Evolutionary conservation across 23 tunicate genomes (phyloP).

Genomic region (Trididemnum clinides): DNA sequence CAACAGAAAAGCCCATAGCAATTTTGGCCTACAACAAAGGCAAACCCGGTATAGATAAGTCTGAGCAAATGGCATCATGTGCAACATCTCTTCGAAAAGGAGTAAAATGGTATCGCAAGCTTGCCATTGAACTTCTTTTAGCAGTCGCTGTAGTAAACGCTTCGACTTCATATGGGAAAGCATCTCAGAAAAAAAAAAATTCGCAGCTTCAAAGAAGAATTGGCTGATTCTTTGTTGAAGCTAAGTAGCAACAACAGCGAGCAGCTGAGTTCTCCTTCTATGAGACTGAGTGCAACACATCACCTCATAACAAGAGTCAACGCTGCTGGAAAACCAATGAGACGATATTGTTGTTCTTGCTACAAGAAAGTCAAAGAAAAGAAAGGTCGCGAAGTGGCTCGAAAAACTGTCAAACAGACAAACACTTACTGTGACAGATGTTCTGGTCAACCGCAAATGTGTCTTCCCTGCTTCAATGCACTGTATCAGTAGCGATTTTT

Average conservation of each 20-base stretch:
- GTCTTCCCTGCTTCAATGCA: constrained; percentile 15
- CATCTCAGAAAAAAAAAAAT: constrained; percentile 16
- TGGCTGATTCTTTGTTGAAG: constrained; percentile 18
- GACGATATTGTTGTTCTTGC: constrained; percentile 20
- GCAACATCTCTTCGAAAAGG: constrained; percentile 31
- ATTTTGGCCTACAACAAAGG: constrained; percentile 34
- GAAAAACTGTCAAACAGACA: constrained; percentile 31
- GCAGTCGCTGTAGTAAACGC: constrained; percentile 39
- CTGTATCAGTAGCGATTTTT: constrained; percentile 18
- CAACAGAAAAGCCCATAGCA: constrained; percentile 29
- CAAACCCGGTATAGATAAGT: constrained; percentile 22
- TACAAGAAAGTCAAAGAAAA: neutral
- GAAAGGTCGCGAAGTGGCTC: constrained; percentile 13
- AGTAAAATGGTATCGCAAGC: constrained; percentile 32
- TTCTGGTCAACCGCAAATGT: constrained; percentile 24
- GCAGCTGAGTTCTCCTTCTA: constrained; percentile 5
- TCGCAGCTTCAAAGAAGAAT: constrained; percentile 29
- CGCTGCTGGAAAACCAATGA: neutral
- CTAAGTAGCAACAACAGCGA: constrained; percentile 14
- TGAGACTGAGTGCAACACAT: constrained; percentile 1
- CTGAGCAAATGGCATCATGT: constrained; percentile 40
- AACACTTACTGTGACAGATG: too few species aligned
- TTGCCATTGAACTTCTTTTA: constrained; percentile 16
- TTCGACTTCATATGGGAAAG: neutral
- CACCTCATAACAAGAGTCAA: constrained; percentile 9